A percentile compares a stretch with the other conserved stretches of the same genome.
phyloP scores from a whole-genome alignment of 2,888 invertebrate genomes.

The Laspeyria flexula region DNA sequence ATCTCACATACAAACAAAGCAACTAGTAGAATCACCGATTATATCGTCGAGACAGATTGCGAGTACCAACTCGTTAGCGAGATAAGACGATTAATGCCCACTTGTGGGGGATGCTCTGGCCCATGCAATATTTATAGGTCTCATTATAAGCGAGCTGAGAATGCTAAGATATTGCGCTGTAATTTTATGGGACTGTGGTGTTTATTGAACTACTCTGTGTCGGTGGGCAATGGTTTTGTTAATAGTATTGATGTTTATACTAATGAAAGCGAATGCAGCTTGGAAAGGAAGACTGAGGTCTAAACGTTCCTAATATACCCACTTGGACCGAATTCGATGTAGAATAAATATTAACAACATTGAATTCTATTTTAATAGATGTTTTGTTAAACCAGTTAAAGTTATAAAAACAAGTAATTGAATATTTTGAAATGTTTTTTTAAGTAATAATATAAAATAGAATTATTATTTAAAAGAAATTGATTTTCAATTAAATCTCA shows the following conservation, averaged over 20 bases:
- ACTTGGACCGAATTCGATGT: too few species aligned
- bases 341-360: too few species aligned
- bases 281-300: too few species aligned
- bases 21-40: slow-evolving; percentile 51
- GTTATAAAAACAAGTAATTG: too few species aligned
- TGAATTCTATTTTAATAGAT: too few species aligned
- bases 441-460: too few species aligned
- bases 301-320: too few species aligned
- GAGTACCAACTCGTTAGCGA: slow-evolving; percentile 61
- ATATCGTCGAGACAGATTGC: slow-evolving; percentile 67
- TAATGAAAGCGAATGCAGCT: too few species aligned
- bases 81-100: slow-evolving; percentile 65
- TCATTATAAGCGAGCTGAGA: slow-evolving; percentile 21
- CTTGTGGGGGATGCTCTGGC: slow-evolving; percentile 34
- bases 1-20: slow-evolving; percentile 8
- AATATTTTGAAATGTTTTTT: too few species aligned
- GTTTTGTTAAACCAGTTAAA: too few species aligned
- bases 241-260: neutral
- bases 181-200: slow-evolving; percentile 2
- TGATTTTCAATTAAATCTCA: too few species aligned
- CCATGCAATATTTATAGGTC: slow-evolving; percentile 32
- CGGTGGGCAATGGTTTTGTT: neutral
- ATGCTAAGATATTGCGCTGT: slow-evolving; percentile 10
- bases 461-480: too few species aligned
- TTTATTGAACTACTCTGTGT: slow-evolving; percentile 1